These are phyloP conservation scores for Lerista edwardsae DNA, from an alignment of 2,797 vertebrate species.

Conservation along the genomic window DNA sequence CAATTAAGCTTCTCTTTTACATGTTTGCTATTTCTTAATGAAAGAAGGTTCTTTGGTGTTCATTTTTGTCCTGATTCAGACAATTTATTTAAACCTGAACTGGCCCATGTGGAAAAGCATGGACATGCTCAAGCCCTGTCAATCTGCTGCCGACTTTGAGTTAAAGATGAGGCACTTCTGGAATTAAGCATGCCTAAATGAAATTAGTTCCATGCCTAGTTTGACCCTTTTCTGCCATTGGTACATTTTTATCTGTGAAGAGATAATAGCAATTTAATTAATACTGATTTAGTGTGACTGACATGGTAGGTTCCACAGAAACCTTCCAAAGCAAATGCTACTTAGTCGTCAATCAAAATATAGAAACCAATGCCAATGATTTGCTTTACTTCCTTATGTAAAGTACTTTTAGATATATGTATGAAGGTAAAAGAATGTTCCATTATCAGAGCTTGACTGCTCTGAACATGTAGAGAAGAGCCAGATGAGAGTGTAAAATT, in stretches of 20 bases:
- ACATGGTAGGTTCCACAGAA: constrained; percentile 11
- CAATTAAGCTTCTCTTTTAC: neutral
- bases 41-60: neutral
- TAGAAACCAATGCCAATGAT: accelerated
- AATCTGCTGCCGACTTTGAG: too few species aligned
- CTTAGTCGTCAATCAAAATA: neutral
- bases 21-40: neutral
- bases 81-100: too few species aligned
- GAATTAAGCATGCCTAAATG: too few species aligned
- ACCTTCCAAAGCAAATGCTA: constrained; percentile 10
- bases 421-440: constrained; percentile 25
- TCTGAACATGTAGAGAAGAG: neutral
- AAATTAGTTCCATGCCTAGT: too few species aligned
- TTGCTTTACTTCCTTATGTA: neutral
- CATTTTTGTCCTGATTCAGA: neutral
- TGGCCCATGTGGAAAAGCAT: too few species aligned
- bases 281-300: constrained; percentile 21
- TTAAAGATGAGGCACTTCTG: too few species aligned
- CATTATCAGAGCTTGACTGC: constrained; percentile 21
- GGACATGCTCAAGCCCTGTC: too few species aligned
- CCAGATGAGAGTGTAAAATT: neutral
- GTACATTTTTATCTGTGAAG: constrained; percentile 20
- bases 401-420: neutral
- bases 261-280: constrained; percentile 33
- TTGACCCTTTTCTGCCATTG: neutral